Evolutionary conservation across 2,113 vertebrate species (phyloP).

Genomic region (Mesoclemmys tuberculata): DNA sequence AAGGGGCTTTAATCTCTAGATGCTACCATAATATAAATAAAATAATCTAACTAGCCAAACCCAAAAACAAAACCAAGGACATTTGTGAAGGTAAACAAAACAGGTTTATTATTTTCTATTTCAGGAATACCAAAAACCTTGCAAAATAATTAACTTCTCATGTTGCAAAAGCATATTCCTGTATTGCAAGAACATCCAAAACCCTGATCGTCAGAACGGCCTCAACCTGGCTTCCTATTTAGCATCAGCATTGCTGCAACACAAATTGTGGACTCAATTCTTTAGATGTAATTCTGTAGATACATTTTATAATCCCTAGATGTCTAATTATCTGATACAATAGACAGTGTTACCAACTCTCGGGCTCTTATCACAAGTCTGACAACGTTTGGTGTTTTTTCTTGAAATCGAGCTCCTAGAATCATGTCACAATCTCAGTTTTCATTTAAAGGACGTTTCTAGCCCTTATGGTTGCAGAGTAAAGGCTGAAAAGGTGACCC

Average conservation of each 20-base stretch:
- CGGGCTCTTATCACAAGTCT: not conserved
- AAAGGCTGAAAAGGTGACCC: not conserved
- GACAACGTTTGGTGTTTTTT: fast-evolving
- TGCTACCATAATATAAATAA: not conserved
- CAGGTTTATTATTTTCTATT: not conserved
- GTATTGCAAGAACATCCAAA: not conserved
- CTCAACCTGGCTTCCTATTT: not conserved
- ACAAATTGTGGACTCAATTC: not conserved
- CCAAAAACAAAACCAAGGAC: not conserved
- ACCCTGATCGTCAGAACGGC: not conserved
- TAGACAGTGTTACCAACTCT: not conserved
- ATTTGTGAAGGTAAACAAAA: not conserved
- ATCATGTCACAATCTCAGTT: fast-evolving
- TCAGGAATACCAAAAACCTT: not conserved
- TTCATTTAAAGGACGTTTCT: not conserved
- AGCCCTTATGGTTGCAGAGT: fast-evolving
- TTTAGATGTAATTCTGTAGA: fast-evolving
- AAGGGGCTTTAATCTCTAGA: not conserved
- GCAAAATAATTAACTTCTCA: not conserved
- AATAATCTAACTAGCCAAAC: not conserved
- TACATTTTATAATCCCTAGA: not conserved
- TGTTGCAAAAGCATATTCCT: not conserved
- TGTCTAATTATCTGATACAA: not conserved
- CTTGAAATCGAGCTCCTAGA: not conserved
- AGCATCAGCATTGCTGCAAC: not conserved